These are phyloP conservation scores for Chrysodeixis includens DNA, from an alignment of 2,888 invertebrate species.

Conservation along the genomic window DNA sequence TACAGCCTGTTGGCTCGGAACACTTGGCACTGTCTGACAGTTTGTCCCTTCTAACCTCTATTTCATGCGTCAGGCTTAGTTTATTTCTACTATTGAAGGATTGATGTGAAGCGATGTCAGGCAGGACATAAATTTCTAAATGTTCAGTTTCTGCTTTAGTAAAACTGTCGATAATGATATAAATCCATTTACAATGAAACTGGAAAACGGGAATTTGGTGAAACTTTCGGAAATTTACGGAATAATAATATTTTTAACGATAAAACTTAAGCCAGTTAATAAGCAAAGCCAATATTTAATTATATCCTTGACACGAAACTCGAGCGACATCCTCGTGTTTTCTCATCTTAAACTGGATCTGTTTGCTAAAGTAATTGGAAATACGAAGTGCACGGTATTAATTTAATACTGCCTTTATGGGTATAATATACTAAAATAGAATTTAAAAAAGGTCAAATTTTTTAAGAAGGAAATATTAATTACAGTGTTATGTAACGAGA, in stretches of 20 bases:
- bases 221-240: too few relatives aligned
- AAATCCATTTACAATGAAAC: background rate
- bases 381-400: background rate
- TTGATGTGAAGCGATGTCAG: background rate
- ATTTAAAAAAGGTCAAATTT: slow-evolving; percentile 24
- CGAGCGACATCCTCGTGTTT: slow-evolving; percentile 13
- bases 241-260: too few relatives aligned
- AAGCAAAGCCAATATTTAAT: slow-evolving; percentile 7
- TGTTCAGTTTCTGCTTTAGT: background rate
- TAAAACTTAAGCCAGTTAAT: slow-evolving; percentile 2
- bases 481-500: background rate
- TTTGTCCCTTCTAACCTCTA: slow-evolving; percentile 20
- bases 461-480: slow-evolving; percentile 18
- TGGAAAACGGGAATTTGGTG: too few relatives aligned
- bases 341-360: background rate
- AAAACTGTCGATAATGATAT: too few relatives aligned
- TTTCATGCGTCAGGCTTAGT: background rate
- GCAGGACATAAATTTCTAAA: background rate
- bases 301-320: slow-evolving; percentile 22
- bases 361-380: background rate
- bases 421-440: background rate
- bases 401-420: background rate
- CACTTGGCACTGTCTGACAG: slow-evolving; percentile 10
- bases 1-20: slow-evolving; percentile 24
- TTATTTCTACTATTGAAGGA: background rate